Base-by-base conservation (phyloP, 2,113 vertebrate species). In the Vimba vimba region DNA sequence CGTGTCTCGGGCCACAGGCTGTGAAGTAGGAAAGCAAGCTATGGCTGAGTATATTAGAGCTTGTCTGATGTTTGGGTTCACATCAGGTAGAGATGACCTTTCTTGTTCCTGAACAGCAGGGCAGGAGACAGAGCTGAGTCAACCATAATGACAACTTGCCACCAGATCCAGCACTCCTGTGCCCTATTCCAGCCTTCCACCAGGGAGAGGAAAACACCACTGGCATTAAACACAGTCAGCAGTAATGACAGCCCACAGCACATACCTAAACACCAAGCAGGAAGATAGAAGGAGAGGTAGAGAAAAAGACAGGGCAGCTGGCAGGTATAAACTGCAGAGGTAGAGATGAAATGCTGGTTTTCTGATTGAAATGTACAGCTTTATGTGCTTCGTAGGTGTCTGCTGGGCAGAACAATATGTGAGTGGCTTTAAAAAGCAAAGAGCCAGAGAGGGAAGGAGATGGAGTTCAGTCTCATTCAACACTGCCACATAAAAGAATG, bases 141-240 rank as follows among this genome's bases (percentile, higher is more conserved):
- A 69, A 80, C 15, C 36, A 27, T 69, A 81, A 66, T 77, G 82
- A 85, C 77, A 86, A 76, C 62, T 55, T 75, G 47, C n/a, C 75
- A 84, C 43, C 74, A 78, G 47, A 82, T 45, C 80, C 33, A 30
- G 52, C 64, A 62, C 84, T 69, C 64, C 13, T 2, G 23, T 43
- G 81, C 66, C 39, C 69, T 43, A 52, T 83, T 73, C 68, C 21
- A 77, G 21, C 23, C 69, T n/a, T 81, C n/a, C 25, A 23, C 60
- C 45, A 33, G 25, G 30, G 76, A 87, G 59, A 76, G 36, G 76
- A 81, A 74, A 86, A 45, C 66, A 60, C 77, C 66, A 74, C 79
- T 39, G 47, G 50, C 50, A 83, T 86, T 82, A 82, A 30, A 60
- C 52, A 82, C 85, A 82, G 85, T 60, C 36, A 64, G 85, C 66